phyloP scores from a whole-genome alignment of 2,888 invertebrate genomes.

The Molanna angustata region DNA sequence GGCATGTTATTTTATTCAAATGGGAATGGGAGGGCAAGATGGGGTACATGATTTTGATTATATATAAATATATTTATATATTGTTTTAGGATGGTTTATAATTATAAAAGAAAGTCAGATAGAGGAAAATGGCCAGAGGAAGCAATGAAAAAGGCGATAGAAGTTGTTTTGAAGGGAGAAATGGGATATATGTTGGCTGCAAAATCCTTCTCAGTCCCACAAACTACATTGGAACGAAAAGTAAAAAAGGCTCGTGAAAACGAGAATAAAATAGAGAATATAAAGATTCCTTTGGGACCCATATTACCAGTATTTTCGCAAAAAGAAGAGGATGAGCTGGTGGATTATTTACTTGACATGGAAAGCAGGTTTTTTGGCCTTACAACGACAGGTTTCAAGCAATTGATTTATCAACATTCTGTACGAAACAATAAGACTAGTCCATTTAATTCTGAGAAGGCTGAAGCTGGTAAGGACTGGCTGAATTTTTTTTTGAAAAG shows the following conservation, averaged over 20 bases:
- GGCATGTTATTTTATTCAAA: too few species aligned
- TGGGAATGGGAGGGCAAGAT: too few species aligned
- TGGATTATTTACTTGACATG: too few species aligned
- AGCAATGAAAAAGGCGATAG: constrained; percentile 5
- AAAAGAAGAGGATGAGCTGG: constrained; percentile 9
- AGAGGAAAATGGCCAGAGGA: background rate
- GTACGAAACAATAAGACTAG: background rate
- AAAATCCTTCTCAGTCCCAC: constrained; percentile 6
- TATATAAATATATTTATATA: too few species aligned
- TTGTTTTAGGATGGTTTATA: too few species aligned
- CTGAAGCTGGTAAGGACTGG: constrained; percentile 9
- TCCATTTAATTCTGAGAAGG: background rate
- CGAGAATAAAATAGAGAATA: background rate
- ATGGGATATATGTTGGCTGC: constrained; percentile 3
- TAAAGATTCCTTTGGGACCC: constrained; percentile 6
- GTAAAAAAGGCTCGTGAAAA: background rate
- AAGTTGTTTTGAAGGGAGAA: constrained; percentile 7
- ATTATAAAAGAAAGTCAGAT: background rate
- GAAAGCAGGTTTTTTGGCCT: background rate
- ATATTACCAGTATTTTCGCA: background rate
- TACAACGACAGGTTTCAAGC: background rate
- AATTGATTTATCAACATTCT: background rate
- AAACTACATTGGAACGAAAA: constrained; percentile 11
- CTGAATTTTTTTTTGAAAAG: constrained; percentile 4
- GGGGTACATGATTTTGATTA: too few species aligned